phyloP scores from a whole-genome alignment of 2,797 vertebrate genomes.

The Molossus alvarezi region DNA sequence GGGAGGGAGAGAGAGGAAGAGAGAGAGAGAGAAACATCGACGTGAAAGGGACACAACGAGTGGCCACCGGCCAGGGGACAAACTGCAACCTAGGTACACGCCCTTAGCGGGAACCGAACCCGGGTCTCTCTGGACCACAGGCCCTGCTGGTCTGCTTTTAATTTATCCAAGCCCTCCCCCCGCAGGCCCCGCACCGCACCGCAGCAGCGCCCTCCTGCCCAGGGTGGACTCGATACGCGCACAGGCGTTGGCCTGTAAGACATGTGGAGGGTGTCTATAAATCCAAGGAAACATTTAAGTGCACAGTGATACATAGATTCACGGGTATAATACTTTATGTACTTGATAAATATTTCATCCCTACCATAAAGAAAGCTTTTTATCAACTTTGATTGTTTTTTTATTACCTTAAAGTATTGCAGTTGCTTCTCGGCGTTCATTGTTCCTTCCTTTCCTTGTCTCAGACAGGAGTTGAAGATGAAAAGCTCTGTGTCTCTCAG shows the following conservation, averaged over 20 bases:
- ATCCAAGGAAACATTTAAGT: conserved; percentile 82
- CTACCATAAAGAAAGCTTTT: conserved; percentile 84
- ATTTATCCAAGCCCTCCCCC: conserved; percentile 61
- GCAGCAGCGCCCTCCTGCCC: conserved; percentile 31
- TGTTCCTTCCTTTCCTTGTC: conserved; percentile 93
- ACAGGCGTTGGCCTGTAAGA: conserved; percentile 67
- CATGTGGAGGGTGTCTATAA: conserved; percentile 77
- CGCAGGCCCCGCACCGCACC: conserved; percentile 1
- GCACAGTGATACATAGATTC: conserved; percentile 81
- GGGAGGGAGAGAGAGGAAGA: no score
- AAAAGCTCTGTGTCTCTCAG: conserved; percentile 98
- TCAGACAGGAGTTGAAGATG: conserved; percentile 98
- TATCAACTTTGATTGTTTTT: conserved; percentile 86
- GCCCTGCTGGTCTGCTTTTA: conserved; percentile 66
- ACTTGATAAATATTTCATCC: conserved; percentile 88
- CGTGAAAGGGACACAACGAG: no score
- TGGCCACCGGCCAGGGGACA: no score
- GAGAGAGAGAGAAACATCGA: no score
- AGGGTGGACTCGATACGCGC: conserved; percentile 56
- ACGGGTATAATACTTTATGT: conserved; percentile 78
- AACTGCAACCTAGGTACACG: no score
- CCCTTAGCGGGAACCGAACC: no score
- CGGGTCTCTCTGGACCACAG: no score
- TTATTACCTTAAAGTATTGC: conserved; percentile 94
- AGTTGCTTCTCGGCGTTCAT: conserved; percentile 91